phyloP scores from a whole-genome alignment of 2,113 vertebrate species.

The Orthonyx spaldingii region DNA sequence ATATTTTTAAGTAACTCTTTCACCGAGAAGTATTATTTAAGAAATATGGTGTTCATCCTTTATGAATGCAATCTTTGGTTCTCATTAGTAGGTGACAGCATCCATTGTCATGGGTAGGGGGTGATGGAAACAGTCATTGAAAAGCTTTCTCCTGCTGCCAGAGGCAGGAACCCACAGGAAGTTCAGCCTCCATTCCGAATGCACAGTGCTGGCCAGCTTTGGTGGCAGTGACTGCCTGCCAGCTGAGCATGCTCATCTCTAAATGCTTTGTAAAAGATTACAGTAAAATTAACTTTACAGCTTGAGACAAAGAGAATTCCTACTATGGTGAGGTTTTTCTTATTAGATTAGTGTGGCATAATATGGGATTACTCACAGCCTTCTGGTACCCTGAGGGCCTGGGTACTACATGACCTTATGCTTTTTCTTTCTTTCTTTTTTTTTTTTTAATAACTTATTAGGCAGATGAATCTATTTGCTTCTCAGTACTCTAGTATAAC shows the following conservation, averaged over 20 bases:
- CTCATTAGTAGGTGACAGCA: neutral
- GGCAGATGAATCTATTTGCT: neutral
- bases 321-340: neutral
- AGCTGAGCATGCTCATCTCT: neutral
- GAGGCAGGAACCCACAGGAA: neutral
- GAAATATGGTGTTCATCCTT: neutral
- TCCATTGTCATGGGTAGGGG: neutral
- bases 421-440: neutral
- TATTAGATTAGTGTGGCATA: neutral
- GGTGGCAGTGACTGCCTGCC: neutral
- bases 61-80: neutral
- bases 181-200: neutral
- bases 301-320: neutral
- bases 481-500: neutral
- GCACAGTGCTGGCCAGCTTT: accelerated
- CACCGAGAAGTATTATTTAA: neutral
- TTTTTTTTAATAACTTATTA: neutral
- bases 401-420: neutral
- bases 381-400: neutral
- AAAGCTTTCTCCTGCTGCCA: neutral
- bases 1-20: neutral
- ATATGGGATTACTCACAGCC: neutral
- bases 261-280: neutral
- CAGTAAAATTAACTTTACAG: neutral
- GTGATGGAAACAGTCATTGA: neutral